These are phyloP conservation scores for Thecophora atra DNA, from an alignment of 2,888 invertebrate genomes.

Conservation along the genomic window DNA sequence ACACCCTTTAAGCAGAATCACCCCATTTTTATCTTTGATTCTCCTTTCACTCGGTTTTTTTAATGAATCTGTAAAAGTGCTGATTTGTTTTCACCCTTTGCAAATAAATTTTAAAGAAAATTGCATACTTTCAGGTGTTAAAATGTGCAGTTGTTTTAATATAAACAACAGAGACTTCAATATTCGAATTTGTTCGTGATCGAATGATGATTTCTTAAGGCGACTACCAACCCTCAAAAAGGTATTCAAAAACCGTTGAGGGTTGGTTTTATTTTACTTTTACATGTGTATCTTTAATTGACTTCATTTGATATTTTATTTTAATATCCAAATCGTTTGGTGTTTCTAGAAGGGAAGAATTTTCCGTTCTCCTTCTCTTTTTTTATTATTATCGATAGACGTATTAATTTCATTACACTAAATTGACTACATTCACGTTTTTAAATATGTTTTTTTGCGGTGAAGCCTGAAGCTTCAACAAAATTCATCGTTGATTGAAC, in stretches of 20 bases:
- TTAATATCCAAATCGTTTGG: background rate
- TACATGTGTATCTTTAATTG: background rate
- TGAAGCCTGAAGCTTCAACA: too few relatives aligned
- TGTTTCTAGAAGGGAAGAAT: background rate
- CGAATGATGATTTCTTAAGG: background rate
- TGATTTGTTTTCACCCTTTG: background rate
- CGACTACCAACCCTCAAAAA: background rate
- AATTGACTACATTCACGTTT: background rate
- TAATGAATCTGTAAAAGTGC: conserved; percentile 18
- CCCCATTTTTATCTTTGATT: background rate
- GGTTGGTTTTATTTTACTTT: background rate
- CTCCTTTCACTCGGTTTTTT: background rate
- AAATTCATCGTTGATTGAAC: too few relatives aligned
- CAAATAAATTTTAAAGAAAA: background rate
- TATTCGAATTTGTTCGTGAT: background rate
- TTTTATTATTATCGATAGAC: background rate
- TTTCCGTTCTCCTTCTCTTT: background rate
- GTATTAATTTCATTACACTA: conserved; percentile 23
- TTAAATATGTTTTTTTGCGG: too few relatives aligned
- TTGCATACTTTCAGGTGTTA: background rate
- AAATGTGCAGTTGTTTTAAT: background rate
- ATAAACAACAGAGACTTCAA: background rate
- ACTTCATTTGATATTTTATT: conserved; percentile 7
- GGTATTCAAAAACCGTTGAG: background rate
- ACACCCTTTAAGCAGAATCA: conserved; percentile 4